These are phyloP conservation scores for Pyrochroa serraticornis DNA, from an alignment of 2,888 invertebrate genomes.

Conservation along the genomic window DNA sequence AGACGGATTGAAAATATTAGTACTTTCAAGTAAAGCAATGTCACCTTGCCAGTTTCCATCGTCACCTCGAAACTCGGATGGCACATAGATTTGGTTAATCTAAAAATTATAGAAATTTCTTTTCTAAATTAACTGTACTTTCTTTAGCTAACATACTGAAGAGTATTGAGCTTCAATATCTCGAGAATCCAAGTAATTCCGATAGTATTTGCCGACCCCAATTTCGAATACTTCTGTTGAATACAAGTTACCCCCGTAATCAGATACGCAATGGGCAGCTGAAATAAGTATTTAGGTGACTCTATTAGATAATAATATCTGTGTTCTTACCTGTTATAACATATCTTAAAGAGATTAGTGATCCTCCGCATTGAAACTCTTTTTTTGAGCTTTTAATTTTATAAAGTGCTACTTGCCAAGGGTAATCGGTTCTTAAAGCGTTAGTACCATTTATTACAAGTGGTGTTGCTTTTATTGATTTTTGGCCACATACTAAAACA, in stretches of 20 bases:
- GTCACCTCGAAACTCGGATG: constrained; percentile 4
- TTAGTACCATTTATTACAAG: constrained; percentile 43
- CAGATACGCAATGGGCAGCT: constrained; percentile 42
- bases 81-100: constrained; percentile 4
- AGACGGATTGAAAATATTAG: constrained; percentile 3
- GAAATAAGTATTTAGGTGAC: constrained; percentile 9
- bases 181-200: constrained; percentile 29
- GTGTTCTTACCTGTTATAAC: constrained; percentile 45
- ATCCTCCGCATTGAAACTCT: constrained; percentile 45
- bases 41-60: constrained; percentile 1
- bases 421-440: constrained; percentile 46
- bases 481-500: constrained; percentile 50
- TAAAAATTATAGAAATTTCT: background rate
- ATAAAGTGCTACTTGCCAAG: constrained; percentile 52
- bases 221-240: constrained; percentile 29
- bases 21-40: constrained; percentile 13
- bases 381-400: constrained; percentile 2
- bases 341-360: constrained; percentile 43
- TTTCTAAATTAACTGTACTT: background rate
- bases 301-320: too few species aligned
- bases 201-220: constrained; percentile 42
- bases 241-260: constrained; percentile 10
- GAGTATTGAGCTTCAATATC: constrained; percentile 23
- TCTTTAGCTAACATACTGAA: background rate
- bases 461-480: constrained; percentile 39